These are phyloP conservation scores for Icerya purchasi DNA, from an alignment of 2,888 invertebrate genomes.

Conservation along the genomic window DNA sequence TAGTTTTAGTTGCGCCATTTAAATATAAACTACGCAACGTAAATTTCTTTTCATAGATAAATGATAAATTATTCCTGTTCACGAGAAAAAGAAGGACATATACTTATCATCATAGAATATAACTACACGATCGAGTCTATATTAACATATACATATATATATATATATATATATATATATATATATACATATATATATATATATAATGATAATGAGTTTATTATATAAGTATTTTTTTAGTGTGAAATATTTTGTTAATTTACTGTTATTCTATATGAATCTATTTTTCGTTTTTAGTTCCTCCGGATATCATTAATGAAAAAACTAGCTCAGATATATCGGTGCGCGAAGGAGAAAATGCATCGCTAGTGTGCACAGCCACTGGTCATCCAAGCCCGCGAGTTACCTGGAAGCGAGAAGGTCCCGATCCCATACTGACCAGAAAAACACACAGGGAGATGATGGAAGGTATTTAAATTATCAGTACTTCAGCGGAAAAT, in stretches of 20 bases:
- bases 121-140: too few relatives aligned
- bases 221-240: too few relatives aligned
- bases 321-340: constrained; percentile 55
- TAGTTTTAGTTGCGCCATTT: too few relatives aligned
- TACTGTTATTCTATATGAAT: too few relatives aligned
- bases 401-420: constrained; percentile 39
- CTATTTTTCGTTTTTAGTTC: constrained; percentile 51
- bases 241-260: too few relatives aligned
- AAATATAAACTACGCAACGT: too few relatives aligned
- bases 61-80: too few relatives aligned
- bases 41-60: too few relatives aligned
- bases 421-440: constrained; percentile 34
- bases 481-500: too few relatives aligned
- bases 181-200: background rate
- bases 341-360: constrained; percentile 51
- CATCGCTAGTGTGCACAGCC: constrained; percentile 47
- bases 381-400: constrained; percentile 48
- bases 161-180: background rate
- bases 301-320: constrained; percentile 54
- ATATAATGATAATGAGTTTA: too few relatives aligned
- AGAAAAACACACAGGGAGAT: constrained; percentile 29
- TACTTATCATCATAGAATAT: too few relatives aligned
- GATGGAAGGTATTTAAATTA: constrained; percentile 28
- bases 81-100: too few relatives aligned
- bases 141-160: background rate